Evolutionary conservation across 2,113 vertebrate species (phyloP).

Genomic region (Ondatra zibethicus): DNA sequence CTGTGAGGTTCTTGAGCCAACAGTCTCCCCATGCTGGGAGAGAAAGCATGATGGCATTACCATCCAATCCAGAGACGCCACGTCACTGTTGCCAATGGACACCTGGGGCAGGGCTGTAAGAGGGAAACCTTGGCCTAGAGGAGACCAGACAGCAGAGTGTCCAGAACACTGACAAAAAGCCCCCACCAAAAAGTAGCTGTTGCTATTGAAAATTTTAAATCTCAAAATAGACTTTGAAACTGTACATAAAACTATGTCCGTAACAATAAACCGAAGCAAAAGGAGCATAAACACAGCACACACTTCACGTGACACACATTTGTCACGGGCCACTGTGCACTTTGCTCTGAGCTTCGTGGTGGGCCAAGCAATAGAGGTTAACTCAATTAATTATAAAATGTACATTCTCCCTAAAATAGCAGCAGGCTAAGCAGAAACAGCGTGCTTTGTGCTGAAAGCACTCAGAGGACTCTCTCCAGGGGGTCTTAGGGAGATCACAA

Average conservation of each 20-base stretch:
- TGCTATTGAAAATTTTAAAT: not conserved
- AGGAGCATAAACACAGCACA: not conserved
- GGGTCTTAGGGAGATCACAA: not conserved
- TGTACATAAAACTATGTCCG: not conserved
- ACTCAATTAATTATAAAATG: not conserved
- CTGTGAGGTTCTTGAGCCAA: not conserved
- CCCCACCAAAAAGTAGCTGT: not conserved
- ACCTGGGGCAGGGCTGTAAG: accelerated
- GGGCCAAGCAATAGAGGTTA: not conserved
- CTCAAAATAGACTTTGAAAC: not conserved
- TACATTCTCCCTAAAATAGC: not conserved
- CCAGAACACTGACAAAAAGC: accelerated
- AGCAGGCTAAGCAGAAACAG: not conserved
- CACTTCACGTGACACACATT: accelerated
- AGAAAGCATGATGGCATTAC: not conserved
- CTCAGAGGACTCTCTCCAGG: not conserved
- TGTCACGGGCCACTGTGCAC: not conserved
- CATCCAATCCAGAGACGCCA: too few species aligned
- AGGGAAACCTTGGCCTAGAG: not conserved
- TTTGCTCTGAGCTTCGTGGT: not conserved
- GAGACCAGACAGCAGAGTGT: not conserved
- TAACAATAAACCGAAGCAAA: not conserved
- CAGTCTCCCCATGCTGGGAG: not conserved
- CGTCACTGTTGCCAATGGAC: too few species aligned
- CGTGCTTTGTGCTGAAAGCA: too few species aligned